Percentiles rank a stretch among this genome's conserved stretches.
These are phyloP conservation scores for Apogon talboti DNA, from an alignment of 2,797 vertebrate genomes.

Conservation along the genomic window DNA sequence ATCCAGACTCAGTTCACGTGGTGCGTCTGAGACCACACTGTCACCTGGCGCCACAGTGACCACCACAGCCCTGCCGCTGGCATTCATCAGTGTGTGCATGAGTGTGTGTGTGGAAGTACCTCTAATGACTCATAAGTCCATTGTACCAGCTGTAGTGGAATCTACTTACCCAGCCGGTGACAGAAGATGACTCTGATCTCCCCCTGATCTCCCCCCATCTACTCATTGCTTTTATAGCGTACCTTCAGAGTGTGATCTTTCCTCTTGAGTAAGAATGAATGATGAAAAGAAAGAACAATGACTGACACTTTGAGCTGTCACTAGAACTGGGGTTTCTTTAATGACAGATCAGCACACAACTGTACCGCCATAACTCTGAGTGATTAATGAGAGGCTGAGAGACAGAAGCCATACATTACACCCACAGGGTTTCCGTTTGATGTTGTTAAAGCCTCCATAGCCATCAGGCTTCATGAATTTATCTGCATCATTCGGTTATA, in stretches of 20 bases:
- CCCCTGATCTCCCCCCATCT: neutral
- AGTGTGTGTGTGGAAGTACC: slow-evolving; percentile 6
- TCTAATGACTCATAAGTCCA: slow-evolving; percentile 41
- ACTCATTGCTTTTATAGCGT: slow-evolving; percentile 6
- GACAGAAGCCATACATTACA: slow-evolving; percentile 2
- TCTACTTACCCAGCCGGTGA: slow-evolving; percentile 27
- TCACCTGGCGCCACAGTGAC: slow-evolving; percentile 51
- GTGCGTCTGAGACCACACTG: slow-evolving; percentile 25
- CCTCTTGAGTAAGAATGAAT: neutral
- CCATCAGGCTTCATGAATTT: slow-evolving; percentile 11
- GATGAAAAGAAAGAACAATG: slow-evolving; percentile 4
- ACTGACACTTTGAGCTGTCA: slow-evolving; percentile 5
- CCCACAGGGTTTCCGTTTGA: slow-evolving; percentile 15
- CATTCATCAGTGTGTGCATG: slow-evolving; percentile 37
- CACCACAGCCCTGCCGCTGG: slow-evolving; percentile 8
- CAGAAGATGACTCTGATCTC: slow-evolving; percentile 9
- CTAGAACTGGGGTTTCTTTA: neutral
- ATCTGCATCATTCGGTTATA: neutral
- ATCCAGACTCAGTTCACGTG: slow-evolving; percentile 27
- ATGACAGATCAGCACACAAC: slow-evolving; percentile 12
- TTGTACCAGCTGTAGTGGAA: slow-evolving; percentile 47
- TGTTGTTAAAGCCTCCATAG: neutral
- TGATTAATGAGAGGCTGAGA: slow-evolving; percentile 23
- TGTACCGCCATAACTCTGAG: neutral
- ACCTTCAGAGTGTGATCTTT: slow-evolving; percentile 9